phyloP scores from a whole-genome alignment of 2,888 invertebrate species.

The Cerastis leucographa region DNA sequence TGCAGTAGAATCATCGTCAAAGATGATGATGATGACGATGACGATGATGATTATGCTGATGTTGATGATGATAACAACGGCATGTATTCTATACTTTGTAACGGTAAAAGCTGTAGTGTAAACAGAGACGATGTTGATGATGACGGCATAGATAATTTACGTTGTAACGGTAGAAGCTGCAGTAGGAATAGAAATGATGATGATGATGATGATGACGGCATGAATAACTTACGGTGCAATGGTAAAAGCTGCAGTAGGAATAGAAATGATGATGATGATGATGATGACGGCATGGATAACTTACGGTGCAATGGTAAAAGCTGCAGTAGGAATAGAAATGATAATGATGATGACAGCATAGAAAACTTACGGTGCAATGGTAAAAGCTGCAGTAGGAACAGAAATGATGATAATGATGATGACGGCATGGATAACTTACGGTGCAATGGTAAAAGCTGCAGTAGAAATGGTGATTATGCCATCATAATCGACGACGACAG shows the following conservation, averaged over 20 bases:
- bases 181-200: background rate
- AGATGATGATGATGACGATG: background rate
- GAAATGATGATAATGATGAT: background rate
- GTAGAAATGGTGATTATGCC: background rate
- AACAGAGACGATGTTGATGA: background rate
- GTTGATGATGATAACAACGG: background rate
- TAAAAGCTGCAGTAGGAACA: background rate
- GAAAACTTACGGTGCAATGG: background rate
- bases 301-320: background rate
- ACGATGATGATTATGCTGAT: background rate
- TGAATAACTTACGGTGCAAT: background rate
- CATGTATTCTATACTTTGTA: background rate
- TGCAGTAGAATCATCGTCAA: constrained; percentile 3
- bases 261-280: background rate
- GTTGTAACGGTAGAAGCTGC: background rate
- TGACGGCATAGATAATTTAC: background rate
- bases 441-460: background rate
- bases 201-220: background rate
- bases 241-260: background rate
- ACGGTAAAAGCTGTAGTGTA: background rate
- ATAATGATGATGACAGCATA: background rate
- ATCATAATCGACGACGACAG: no score
- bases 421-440: background rate
- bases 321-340: background rate
- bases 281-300: background rate